Conservation (phyloP, 2,797 vertebrate species). For the Hydrophis major region DNA sequence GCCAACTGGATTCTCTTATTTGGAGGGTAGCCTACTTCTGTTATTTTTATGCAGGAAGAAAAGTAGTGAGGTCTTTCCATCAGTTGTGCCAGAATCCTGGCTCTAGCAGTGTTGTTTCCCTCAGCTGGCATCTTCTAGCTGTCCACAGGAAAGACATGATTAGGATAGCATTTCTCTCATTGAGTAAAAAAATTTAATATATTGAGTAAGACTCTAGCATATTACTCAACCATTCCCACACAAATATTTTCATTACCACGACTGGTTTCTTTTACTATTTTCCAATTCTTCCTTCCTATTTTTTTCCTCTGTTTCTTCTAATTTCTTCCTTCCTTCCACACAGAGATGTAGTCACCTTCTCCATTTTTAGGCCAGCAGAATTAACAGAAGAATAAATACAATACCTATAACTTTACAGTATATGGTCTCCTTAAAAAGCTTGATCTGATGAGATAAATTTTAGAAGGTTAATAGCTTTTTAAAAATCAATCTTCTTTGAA, state of each 20-base stretch:
- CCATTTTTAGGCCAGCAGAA: constrained; percentile 55
- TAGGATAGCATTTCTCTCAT: not conserved
- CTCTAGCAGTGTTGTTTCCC: not conserved
- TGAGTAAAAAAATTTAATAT: constrained; percentile 11
- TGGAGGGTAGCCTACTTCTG: not conserved
- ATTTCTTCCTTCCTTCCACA: not conserved
- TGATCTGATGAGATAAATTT: constrained; percentile 77
- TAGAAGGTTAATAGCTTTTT: constrained; percentile 79
- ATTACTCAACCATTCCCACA: not conserved
- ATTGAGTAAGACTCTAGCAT: constrained; percentile 1
- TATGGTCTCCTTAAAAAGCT: constrained; percentile 69
- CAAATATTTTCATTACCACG: constrained; percentile 28
- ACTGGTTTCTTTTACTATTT: constrained; percentile 58
- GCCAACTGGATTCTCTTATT: not conserved
- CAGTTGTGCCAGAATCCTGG: not conserved
- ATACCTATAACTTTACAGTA: constrained; percentile 37
- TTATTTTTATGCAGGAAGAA: not conserved
- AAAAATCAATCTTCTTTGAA: constrained; percentile 77
- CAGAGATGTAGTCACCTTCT: constrained; percentile 29
- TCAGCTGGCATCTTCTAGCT: not conserved
- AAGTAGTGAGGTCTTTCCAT: not conserved
- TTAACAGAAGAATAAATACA: constrained; percentile 67
- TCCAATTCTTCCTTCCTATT: constrained; percentile 52
- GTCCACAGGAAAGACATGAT: not conserved
- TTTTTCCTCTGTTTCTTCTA: not conserved